Conservation (phyloP, 30 jellyfish, hydroid and myxozoan genomes). For the Cassiopea xamachana region DNA sequence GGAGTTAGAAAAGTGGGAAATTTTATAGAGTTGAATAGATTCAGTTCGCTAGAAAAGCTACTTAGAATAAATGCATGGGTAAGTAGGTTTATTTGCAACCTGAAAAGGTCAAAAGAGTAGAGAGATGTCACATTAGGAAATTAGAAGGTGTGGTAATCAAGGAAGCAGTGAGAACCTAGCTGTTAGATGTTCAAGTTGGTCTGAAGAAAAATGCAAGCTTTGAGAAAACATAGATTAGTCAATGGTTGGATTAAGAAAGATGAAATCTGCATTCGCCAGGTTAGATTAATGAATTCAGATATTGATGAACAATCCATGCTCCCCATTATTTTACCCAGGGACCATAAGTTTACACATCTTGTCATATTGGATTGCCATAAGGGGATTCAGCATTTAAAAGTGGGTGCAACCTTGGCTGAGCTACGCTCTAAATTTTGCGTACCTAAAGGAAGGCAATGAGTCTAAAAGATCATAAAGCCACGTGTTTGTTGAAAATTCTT, state of each 20-base stretch:
- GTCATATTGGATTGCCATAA: conserved; percentile 46
- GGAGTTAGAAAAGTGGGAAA: conserved; percentile 4
- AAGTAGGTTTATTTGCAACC: conserved; percentile 36
- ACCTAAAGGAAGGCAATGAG: conserved; percentile 49
- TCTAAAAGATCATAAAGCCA: conserved; percentile 19
- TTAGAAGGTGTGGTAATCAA: conserved; percentile 10
- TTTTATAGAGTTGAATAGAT: conserved; percentile 9
- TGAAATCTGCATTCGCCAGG: conserved; percentile 13
- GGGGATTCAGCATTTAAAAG: conserved; percentile 40
- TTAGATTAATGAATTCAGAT: conserved; percentile 20
- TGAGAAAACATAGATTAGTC: background rate
- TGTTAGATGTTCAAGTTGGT: conserved; percentile 37
- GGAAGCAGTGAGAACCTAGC: conserved; percentile 37
- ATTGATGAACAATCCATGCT: background rate
- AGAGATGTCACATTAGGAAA: background rate
- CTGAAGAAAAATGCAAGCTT: conserved; percentile 2
- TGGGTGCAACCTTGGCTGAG: conserved; percentile 56
- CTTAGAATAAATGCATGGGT: conserved; percentile 9
- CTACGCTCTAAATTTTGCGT: conserved; percentile 37
- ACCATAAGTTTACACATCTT: conserved; percentile 32
- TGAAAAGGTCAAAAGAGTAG: conserved; percentile 20
- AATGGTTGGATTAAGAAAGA: background rate
- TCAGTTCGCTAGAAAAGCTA: conserved; percentile 16
- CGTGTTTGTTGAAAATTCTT: conserved; percentile 15
- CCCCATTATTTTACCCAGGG: conserved; percentile 54